These are phyloP conservation scores for Myathropa florea DNA, from an alignment of 2,888 invertebrate species.

Conservation along the genomic window DNA sequence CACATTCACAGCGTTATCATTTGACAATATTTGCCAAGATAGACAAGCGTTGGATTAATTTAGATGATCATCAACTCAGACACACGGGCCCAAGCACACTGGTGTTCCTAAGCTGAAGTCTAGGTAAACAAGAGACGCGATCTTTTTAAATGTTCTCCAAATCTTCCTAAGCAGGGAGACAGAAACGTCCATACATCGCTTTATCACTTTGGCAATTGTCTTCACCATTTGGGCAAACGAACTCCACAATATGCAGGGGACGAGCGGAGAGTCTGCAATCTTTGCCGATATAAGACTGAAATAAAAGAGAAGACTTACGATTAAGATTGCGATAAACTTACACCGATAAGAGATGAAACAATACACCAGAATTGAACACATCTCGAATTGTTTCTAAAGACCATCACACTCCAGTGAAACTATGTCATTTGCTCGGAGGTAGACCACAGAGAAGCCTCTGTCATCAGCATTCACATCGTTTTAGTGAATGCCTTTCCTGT, in stretches of 20 bases:
- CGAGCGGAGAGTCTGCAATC: not conserved
- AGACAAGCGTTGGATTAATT: constrained; percentile 36
- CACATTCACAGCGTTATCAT: constrained; percentile 41
- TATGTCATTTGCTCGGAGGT: constrained; percentile 48
- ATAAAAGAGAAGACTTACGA: constrained; percentile 20
- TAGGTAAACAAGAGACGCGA: constrained; percentile 16
- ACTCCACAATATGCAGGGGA: constrained; percentile 2
- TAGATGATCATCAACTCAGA: constrained; percentile 38
- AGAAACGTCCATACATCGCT: not conserved
- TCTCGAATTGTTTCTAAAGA: constrained; percentile 27
- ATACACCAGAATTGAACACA: not conserved
- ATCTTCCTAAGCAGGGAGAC: not conserved
- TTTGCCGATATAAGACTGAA: constrained; percentile 31
- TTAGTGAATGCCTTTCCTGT: not conserved
- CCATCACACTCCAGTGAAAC: constrained; percentile 4
- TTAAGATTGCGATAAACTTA: constrained; percentile 48
- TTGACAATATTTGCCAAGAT: constrained; percentile 54
- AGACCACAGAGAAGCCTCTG: constrained; percentile 22
- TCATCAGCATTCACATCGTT: not conserved
- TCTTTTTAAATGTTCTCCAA: not conserved
- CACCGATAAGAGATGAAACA: constrained; percentile 32
- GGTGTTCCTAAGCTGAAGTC: constrained; percentile 3
- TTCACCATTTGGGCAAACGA: constrained; percentile 25
- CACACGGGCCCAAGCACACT: not conserved
- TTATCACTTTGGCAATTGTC: constrained; percentile 11